phyloP scores from a whole-genome alignment of 2,797 vertebrate genomes.

The Podargus strigoides region DNA sequence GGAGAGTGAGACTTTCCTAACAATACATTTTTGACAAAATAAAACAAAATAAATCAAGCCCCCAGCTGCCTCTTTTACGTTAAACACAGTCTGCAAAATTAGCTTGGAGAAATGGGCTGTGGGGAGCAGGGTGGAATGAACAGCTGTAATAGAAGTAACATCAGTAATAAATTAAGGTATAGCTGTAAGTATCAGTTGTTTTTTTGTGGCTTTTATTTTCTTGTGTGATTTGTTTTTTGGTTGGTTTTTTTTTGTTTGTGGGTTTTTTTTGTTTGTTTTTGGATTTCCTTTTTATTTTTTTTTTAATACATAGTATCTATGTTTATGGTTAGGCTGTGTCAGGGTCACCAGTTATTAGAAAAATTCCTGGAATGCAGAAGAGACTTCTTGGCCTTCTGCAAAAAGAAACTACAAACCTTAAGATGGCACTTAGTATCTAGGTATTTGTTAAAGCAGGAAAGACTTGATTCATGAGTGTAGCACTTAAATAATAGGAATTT shows the following conservation, averaged over 20 bases:
- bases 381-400: background rate
- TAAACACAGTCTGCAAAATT: background rate
- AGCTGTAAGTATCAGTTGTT: background rate
- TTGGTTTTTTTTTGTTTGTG: too few relatives aligned
- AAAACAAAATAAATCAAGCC: background rate
- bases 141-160: too few relatives aligned
- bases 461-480: background rate
- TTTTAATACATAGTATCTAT: background rate
- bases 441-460: background rate
- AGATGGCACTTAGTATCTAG: background rate
- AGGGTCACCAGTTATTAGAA: background rate
- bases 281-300: too few relatives aligned
- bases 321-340: background rate
- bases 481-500: background rate
- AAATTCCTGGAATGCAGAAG: background rate
- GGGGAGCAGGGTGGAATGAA: background rate
- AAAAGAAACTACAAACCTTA: background rate
- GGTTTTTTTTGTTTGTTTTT: too few relatives aligned
- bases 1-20: background rate
- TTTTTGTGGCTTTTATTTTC: background rate
- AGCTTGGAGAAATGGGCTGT: background rate
- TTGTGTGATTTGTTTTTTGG: background rate
- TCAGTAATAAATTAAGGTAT: background rate
- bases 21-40: background rate
- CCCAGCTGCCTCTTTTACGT: background rate